Evolutionary conservation across 2,888 invertebrate genomes (phyloP), one percentile per base, ranked within the genome.

Genomic region (Andrena fulva): DNA sequence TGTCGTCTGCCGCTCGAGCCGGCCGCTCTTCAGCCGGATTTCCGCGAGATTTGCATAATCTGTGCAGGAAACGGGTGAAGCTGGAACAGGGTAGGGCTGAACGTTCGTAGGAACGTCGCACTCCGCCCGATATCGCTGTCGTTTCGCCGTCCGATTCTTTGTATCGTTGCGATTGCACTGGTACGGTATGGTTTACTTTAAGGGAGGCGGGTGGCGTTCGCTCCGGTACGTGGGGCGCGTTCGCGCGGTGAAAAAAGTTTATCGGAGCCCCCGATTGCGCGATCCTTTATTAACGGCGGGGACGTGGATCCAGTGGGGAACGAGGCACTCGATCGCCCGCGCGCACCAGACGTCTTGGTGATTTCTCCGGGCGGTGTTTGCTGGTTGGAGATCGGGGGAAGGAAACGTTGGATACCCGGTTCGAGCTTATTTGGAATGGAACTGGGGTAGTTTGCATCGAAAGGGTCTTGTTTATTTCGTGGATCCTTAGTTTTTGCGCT

Each of bases 41-140:
- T 84, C 81, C 69, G 48, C 16, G 33, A 85, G 85, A 87, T 88
- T 86, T 90, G 87, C 87, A 88, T 89, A 89, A 90, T 89, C 83
- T 86, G 82, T 63, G 80, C 75, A 73, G 62, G 71, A 74, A 85
- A 78, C 68, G 50, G 56, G 63, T 67, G 31, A 63, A 60, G 66
- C 69, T 54, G 7, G 52, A 42, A 62, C 73, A 62, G 35, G 20
- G 50, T 16, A 16, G 29, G 35, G 60, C 62, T 42, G 72, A 77
- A 70, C 56, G 50, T 33, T 64, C 76, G 33, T 29, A 59, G 52
- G 20, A 33, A 24, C 24, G 50, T 77, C 69, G 35, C 48, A 56
- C 67, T 54, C 29, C 35, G 52, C 33, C 33, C 63, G 76, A 72
- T 79, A 74, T 76, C 62, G 33, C 66, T 52, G 42, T 66, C 74